Percentiles rank a stretch among this genome's conserved stretches.
These are phyloP conservation scores for Phyllotis vaccarum DNA, from an alignment of 2,797 vertebrate species.

Conservation along the genomic window DNA sequence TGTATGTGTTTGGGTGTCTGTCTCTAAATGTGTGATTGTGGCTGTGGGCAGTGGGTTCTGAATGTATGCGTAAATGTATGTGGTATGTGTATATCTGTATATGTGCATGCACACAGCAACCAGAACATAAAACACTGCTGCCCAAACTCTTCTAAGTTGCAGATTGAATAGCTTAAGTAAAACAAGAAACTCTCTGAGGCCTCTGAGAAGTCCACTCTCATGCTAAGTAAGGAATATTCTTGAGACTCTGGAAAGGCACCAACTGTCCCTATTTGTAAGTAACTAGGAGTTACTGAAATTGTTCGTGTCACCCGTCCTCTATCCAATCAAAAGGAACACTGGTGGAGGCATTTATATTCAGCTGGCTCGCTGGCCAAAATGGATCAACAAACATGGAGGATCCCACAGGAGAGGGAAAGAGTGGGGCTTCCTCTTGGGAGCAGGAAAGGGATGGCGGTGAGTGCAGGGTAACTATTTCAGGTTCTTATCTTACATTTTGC, in stretches of 20 bases:
- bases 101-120: background rate
- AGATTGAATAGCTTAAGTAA: background rate
- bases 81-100: background rate
- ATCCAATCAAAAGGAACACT: background rate
- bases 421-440: background rate
- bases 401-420: background rate
- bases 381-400: background rate
- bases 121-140: conserved; percentile 42
- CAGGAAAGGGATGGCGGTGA: background rate
- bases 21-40: background rate
- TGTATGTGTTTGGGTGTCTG: background rate
- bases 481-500: background rate
- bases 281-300: background rate
- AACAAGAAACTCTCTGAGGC: background rate
- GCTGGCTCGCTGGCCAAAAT: background rate
- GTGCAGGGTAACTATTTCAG: background rate
- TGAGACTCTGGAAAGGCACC: background rate
- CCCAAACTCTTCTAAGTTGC: background rate
- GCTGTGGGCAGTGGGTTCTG: background rate
- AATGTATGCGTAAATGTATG: background rate
- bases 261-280: conserved; percentile 6
- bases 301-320: background rate
- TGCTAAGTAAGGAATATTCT: background rate
- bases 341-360: background rate
- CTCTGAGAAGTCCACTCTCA: background rate